A percentile compares a stretch with the other conserved stretches of the same genome.
Evolutionary conservation across 2,113 vertebrate species (phyloP).

Genomic region (Aspiorhynchus laticeps): DNA sequence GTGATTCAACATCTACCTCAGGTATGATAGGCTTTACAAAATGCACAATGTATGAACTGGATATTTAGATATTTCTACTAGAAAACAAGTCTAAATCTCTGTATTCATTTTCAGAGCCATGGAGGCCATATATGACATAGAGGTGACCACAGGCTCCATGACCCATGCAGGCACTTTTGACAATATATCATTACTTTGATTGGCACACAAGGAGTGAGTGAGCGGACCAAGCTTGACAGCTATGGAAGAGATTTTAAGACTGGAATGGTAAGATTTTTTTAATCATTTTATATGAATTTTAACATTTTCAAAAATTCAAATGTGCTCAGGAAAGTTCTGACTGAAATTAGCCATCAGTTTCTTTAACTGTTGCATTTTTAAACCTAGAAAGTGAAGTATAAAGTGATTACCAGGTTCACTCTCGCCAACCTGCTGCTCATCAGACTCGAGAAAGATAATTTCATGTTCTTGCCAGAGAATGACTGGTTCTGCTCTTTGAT

Average conservation of each 20-base stretch:
- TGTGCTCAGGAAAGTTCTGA: not conserved
- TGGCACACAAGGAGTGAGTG: constrained; percentile 64
- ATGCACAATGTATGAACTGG: not conserved
- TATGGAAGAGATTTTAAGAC: constrained; percentile 59
- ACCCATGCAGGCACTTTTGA: constrained; percentile 61
- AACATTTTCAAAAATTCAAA: not conserved
- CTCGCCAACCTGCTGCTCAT: constrained; percentile 69
- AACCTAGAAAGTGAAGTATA: constrained; percentile 60
- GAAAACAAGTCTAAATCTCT: not conserved
- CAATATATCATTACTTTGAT: constrained; percentile 63
- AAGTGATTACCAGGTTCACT: constrained; percentile 49
- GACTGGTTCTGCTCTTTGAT: constrained; percentile 74
- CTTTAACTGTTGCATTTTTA: not conserved
- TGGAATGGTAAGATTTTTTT: constrained; percentile 13
- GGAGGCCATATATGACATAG: constrained; percentile 59
- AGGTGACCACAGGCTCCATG: constrained; percentile 64
- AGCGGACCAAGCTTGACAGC: constrained; percentile 58
- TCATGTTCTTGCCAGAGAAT: constrained; percentile 57
- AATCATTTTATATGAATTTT: not conserved
- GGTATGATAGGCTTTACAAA: not conserved
- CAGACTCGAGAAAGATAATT: constrained; percentile 67
- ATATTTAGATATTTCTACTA: not conserved
- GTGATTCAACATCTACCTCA: not conserved
- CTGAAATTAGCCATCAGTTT: not conserved
- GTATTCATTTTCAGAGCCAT: constrained; percentile 47